Conservation (phyloP, 2,797 vertebrate genomes). For the Loriculus beryllinus region DNA sequence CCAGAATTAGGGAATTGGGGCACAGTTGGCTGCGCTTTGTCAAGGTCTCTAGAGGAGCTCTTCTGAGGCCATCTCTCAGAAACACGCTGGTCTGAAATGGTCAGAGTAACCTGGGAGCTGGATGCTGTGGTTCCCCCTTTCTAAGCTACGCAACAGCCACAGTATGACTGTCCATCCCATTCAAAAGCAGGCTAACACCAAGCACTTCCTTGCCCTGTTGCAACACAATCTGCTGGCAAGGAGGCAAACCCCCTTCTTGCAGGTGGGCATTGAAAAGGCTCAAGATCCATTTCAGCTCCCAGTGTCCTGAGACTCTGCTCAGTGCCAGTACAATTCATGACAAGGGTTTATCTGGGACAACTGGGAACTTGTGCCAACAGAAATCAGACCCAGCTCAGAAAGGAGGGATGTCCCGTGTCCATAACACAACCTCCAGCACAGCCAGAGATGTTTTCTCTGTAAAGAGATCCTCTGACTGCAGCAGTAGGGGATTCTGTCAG, state of each 20-base stretch:
- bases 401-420: not conserved
- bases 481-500: not conserved
- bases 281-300: not conserved
- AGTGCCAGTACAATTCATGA: not conserved
- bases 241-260: not conserved
- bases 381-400: not conserved
- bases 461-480: not conserved
- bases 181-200: not conserved
- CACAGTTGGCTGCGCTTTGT: not conserved
- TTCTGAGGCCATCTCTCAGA: not conserved
- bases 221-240: not conserved
- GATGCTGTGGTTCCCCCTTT: not conserved
- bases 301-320: not conserved
- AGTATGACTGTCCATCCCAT: not conserved
- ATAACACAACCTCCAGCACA: not conserved
- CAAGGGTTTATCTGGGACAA: not conserved
- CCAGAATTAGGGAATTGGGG: not conserved
- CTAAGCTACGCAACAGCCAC: not conserved
- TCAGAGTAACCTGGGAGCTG: not conserved
- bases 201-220: fast-evolving
- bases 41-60: not conserved
- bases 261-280: not conserved
- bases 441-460: not conserved
- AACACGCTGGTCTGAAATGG: not conserved
- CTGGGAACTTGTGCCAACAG: not conserved